Base-by-base conservation (phyloP, 2,888 invertebrate species). In the Papilio elwesi region DNA sequence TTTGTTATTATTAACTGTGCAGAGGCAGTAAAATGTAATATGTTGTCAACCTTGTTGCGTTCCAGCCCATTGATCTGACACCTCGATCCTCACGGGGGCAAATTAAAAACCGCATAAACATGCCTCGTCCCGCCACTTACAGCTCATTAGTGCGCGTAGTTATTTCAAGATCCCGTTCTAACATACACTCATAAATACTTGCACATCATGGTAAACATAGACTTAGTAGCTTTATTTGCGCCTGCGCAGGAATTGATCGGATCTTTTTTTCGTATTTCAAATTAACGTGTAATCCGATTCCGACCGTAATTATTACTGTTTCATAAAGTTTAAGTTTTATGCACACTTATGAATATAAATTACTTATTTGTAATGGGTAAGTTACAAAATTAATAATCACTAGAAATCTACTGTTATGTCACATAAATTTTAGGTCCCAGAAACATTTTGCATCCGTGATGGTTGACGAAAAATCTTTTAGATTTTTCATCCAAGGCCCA, bases 101-200 rank as follows among this genome's bases (percentile, higher is more conserved):
- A 38, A 65, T 71, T 71, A 71, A 57, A 66, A 71, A 71, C 52
- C 71, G 52, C 53, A 71, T 9, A 59, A 67, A 59, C 62, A 57
- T 6, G 12, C 48, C 47, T 36, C 15, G 7, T 6, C 47, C 36
- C 7, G 38, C 16, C 26, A 47, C 26, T 53, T 47, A 68, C 47
- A 55, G 26, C 57, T 65, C 65, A 71, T 71, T 71, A 71, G 65
- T 36, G 52, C 16, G 26, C 16, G n/a, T 51, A 15, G 15, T 48
- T 13, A 64, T 38, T 38, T 8, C 16, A 43, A 26, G n/a, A 53
- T 6, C 26, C 57, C 13, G 36, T 36, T 57, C 13, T 55, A 26
- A 55, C 36, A 36, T 11, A 55, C 26, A 26, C 4, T 26, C 26
- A 6, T 55, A 6, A 55, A 55, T 26, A 55, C 63, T 62, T 26